phyloP scores from a whole-genome alignment of 30 jellyfish, hydroid and myxozoan species.

The Aurelia sp. region DNA sequence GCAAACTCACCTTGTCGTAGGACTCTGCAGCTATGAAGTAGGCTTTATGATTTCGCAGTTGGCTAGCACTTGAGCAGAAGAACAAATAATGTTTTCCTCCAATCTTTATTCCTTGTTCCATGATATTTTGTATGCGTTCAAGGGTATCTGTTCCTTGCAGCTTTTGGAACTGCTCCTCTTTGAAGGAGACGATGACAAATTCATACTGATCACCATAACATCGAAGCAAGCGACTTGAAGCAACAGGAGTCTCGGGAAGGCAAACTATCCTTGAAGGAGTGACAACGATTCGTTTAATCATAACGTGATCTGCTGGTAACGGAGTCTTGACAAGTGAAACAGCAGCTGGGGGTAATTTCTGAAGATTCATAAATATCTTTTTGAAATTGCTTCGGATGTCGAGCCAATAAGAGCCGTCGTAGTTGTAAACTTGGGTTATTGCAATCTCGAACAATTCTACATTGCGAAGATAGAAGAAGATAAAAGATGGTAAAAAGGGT shows the following conservation, averaged over 20 bases:
- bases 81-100: conserved; percentile 34
- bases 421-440: conserved; percentile 2
- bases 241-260: conserved; percentile 83
- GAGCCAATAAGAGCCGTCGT: conserved; percentile 19
- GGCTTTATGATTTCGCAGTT: conserved; percentile 81
- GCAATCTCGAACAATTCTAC: conserved; percentile 44
- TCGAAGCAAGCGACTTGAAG: conserved; percentile 76
- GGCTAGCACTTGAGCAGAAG: conserved; percentile 84
- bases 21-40: conserved; percentile 68
- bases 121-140: background rate
- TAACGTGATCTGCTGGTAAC: conserved; percentile 51
- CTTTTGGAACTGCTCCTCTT: conserved; percentile 74
- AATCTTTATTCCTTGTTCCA: conserved; percentile 54
- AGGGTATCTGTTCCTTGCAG: conserved; percentile 31
- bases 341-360: conserved; percentile 24
- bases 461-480: background rate
- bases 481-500: background rate
- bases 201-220: conserved; percentile 32
- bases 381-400: conserved; percentile 29
- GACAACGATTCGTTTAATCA: conserved; percentile 63
- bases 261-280: conserved; percentile 73
- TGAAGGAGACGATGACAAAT: conserved; percentile 59
- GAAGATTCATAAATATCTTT: background rate
- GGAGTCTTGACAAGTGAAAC: conserved; percentile 29
- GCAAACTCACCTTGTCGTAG: conserved; percentile 38